Conservation (phyloP, 2,888 invertebrate genomes). For the Geophilus truncorum region DNA sequence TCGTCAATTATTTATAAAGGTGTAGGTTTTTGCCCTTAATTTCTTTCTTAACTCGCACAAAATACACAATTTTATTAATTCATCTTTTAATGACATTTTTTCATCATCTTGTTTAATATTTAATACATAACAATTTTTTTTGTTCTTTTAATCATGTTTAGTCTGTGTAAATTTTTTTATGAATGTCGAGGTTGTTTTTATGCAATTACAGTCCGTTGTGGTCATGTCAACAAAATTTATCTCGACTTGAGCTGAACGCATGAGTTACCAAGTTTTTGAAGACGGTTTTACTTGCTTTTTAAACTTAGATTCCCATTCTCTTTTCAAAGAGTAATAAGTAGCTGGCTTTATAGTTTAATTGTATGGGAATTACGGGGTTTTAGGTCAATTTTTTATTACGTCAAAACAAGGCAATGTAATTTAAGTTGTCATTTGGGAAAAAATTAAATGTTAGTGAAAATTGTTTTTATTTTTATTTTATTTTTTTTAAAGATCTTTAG, state of each 20-base stretch:
- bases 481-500: background rate
- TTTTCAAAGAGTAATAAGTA: background rate
- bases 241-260: background rate
- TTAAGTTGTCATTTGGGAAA: background rate
- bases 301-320: background rate
- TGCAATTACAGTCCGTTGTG: background rate
- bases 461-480: background rate
- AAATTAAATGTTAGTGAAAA: background rate
- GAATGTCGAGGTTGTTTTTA: background rate
- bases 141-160: too few species aligned
- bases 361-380: background rate
- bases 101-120: too few species aligned
- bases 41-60: background rate
- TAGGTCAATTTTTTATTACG: background rate
- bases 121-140: too few species aligned
- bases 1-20: background rate
- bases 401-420: background rate
- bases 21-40: background rate
- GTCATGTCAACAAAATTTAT: background rate
- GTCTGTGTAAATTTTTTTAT: too few species aligned
- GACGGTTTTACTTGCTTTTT: background rate
- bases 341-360: background rate
- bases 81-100: too few species aligned
- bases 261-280: background rate
- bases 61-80: too few species aligned